Evolutionary conservation across 2,888 invertebrate species (phyloP).

Genomic region (Diadegma fenestrale): DNA sequence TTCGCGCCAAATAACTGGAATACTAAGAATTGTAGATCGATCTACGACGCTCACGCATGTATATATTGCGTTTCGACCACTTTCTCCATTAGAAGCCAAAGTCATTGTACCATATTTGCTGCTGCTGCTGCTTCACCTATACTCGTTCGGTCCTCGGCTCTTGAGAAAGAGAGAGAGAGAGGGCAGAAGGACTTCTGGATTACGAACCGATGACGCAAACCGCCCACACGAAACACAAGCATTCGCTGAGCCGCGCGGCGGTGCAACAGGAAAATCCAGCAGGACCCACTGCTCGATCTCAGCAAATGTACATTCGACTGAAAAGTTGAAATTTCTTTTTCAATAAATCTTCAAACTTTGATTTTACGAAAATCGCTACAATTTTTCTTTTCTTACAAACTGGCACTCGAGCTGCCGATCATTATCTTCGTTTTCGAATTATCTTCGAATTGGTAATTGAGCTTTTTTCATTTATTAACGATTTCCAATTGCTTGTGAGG

Average conservation of each 20-base stretch:
- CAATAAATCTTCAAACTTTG: no score
- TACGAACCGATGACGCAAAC: constrained; percentile 77
- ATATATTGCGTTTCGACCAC: constrained; percentile 30
- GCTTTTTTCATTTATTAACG: no score
- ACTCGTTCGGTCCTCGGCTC: constrained; percentile 65
- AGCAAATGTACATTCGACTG: not conserved
- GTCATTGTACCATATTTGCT: constrained; percentile 66
- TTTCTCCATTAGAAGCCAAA: constrained; percentile 71
- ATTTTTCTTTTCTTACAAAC: no score
- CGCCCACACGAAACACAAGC: constrained; percentile 75
- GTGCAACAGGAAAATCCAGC: constrained; percentile 17
- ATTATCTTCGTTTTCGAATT: no score
- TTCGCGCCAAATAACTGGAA: constrained; percentile 31
- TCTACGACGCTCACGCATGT: constrained; percentile 32
- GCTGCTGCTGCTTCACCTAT: constrained; percentile 19
- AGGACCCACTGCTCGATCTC: not conserved
- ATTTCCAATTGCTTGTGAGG: no score
- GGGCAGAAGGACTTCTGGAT: constrained; percentile 57
- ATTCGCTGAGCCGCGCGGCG: not conserved
- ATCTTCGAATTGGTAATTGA: no score
- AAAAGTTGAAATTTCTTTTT: no score
- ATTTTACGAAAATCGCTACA: no score
- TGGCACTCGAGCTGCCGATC: no score
- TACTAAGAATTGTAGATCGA: constrained; percentile 39
- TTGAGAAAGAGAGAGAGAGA: not conserved